Percentiles rank a stretch among this genome's conserved stretches.
These are phyloP conservation scores for Lasioglossum morio DNA, from an alignment of 2,888 invertebrate genomes.

Conservation along the genomic window DNA sequence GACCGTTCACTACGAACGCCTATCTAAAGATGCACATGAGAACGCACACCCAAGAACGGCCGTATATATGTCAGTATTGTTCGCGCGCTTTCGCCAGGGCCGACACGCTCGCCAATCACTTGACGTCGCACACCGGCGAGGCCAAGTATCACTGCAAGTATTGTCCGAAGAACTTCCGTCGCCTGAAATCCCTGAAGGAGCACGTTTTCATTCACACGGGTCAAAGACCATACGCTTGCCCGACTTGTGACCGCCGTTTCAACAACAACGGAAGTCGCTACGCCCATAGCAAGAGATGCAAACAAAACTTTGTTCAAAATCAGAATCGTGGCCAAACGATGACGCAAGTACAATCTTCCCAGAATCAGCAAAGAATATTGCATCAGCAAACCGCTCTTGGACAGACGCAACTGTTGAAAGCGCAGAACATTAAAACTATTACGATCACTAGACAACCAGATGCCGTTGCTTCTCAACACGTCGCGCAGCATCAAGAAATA, in stretches of 20 bases:
- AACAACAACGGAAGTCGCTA: slow-evolving; percentile 84
- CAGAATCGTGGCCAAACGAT: slow-evolving; percentile 71
- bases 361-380: slow-evolving; percentile 59
- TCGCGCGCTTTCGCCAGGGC: slow-evolving; percentile 82
- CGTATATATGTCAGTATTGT: slow-evolving; percentile 83
- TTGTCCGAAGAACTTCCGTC: slow-evolving; percentile 82
- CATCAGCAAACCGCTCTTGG: slow-evolving; percentile 53
- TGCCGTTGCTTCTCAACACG: slow-evolving; percentile 74
- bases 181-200: slow-evolving; percentile 82
- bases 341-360: slow-evolving; percentile 64
- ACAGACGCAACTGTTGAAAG: slow-evolving; percentile 77
- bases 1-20: slow-evolving; percentile 83
- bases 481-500: slow-evolving; percentile 82
- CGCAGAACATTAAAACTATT: slow-evolving; percentile 82
- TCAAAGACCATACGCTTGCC: slow-evolving; percentile 83
- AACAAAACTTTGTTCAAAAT: slow-evolving; percentile 80
- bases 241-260: slow-evolving; percentile 82
- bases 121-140: slow-evolving; percentile 83
- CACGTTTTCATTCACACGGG: slow-evolving; percentile 84
- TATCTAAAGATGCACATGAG: slow-evolving; percentile 84
- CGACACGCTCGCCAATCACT: slow-evolving; percentile 82
- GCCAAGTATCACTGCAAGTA: slow-evolving; percentile 84
- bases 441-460: slow-evolving; percentile 80
- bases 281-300: slow-evolving; percentile 83
- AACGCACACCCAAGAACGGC: slow-evolving; percentile 83